Base-by-base conservation (phyloP, 2,888 invertebrate species). In the Drosophila incognita region DNA sequence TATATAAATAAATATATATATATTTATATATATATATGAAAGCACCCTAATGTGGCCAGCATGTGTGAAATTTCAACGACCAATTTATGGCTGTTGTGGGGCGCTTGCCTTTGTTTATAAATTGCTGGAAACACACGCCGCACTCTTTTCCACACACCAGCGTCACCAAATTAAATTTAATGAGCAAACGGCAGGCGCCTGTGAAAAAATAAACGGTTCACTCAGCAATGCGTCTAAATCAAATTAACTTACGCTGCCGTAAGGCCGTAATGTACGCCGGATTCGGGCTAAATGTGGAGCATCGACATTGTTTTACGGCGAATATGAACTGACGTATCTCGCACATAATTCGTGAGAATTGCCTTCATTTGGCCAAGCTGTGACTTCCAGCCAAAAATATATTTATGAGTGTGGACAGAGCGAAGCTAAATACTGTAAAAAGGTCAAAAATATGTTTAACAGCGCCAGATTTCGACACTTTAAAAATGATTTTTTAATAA, bases 11-110 rank as follows among this genome's bases (percentile, higher is more conserved):
- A 35, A 40, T 59, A 31, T 7, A 27, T 8, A 35, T 52, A 42
- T 33, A 29, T 69, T n/a, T 36, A 18, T 38, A 10, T 51, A 38
- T 29, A 29, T 49, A 27, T 51, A 35, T 57, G 62, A 56, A 60
- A 64, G 70, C 64, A 62, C 29, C 54, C 58, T 71, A 69, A 65
- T 61, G 57, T 72, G 66, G 74, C 60, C 81, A 76, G 80, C 85
- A 85, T 85, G 90, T 85, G 85, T 82, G 83, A 89, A 85, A 78
- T 85, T 89, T 89, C 88, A 85, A 72, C 80, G 71, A 67, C 72
- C 77, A 85, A 89, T 85, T 87, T 89, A 87, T 87, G 87, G 73
- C 68, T 82, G 74, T 80, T 82, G 80, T 82, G 89, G 69, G 79
- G 68, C 74, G 68, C 79, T 71, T 67, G 68, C 76, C 87, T 74